These are phyloP conservation scores for Pyrrhia umbra DNA, from an alignment of 2,888 invertebrate species.

Conservation along the genomic window DNA sequence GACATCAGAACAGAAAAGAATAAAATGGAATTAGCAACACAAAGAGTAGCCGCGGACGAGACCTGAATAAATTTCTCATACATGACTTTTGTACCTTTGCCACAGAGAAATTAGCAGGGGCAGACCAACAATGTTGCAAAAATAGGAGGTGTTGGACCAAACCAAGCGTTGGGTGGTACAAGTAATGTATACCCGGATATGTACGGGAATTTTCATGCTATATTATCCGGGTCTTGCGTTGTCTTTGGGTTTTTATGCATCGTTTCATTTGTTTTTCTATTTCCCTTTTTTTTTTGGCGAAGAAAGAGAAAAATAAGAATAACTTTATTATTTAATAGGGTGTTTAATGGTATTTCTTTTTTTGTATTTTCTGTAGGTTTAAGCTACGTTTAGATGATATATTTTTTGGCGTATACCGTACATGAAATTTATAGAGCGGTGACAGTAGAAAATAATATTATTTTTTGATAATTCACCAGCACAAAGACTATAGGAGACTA, in stretches of 20 bases:
- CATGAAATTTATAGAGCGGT: no score
- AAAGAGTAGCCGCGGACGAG: conserved; percentile 73
- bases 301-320: no score
- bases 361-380: no score
- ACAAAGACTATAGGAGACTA: no score
- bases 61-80: conserved; percentile 78
- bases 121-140: conserved; percentile 24
- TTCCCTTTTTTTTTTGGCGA: neutral
- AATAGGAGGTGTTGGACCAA: conserved; percentile 30
- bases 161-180: conserved; percentile 16
- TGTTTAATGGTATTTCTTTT: no score
- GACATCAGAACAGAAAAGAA: conserved; percentile 75
- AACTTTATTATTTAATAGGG: no score
- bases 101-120: conserved; percentile 49
- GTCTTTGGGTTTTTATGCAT: neutral
- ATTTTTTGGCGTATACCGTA: no score
- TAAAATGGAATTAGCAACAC: conserved; percentile 83
- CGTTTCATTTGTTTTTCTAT: neutral
- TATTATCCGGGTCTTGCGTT: conserved; percentile 1
- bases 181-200: conserved; percentile 36
- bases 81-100: conserved; percentile 73
- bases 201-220: conserved; percentile 11
- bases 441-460: no score
- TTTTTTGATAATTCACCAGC: no score
- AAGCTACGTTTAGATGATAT: no score